phyloP scores from a whole-genome alignment of 2,888 invertebrate species.

The Drosophila koepferae region DNA sequence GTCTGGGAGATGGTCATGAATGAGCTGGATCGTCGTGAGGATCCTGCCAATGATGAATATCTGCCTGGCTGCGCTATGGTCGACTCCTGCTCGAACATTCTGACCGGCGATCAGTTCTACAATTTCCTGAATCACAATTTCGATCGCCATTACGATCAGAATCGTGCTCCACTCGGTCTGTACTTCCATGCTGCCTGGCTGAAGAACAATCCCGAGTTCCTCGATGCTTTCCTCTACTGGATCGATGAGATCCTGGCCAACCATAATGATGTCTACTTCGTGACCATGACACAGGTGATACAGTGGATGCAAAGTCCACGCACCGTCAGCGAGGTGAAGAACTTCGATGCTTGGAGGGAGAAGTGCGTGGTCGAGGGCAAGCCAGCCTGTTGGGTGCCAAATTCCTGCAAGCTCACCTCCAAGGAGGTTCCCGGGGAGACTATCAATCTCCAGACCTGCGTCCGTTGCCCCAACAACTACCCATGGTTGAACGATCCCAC shows the following conservation, averaged over 20 bases:
- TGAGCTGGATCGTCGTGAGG: slow-evolving; percentile 95
- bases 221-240: slow-evolving; percentile 97
- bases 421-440: slow-evolving; percentile 98
- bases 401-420: slow-evolving; percentile 95
- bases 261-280: slow-evolving; percentile 96
- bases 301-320: slow-evolving; percentile 98
- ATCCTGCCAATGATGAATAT: slow-evolving; percentile 94
- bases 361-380: slow-evolving; percentile 95
- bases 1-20: slow-evolving; percentile 99
- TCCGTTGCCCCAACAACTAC: slow-evolving; percentile 96
- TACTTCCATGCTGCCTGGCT: slow-evolving; percentile 98
- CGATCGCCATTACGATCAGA: slow-evolving; percentile 95
- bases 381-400: slow-evolving; percentile 94
- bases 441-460: slow-evolving; percentile 96
- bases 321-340: slow-evolving; percentile 93
- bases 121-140: slow-evolving; percentile 97
- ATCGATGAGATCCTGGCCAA: slow-evolving; percentile 94
- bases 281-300: slow-evolving; percentile 98
- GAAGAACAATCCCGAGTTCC: slow-evolving; percentile 95
- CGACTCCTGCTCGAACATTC: slow-evolving; percentile 96
- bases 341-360: slow-evolving; percentile 97
- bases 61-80: slow-evolving; percentile 97
- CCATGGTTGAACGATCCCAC: slow-evolving; percentile 97
- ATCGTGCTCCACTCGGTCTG: slow-evolving; percentile 94
- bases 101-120: slow-evolving; percentile 96